phyloP scores from a whole-genome alignment of 1,140 invertebrate genomes.

The Stegodyphus dumicola region DNA sequence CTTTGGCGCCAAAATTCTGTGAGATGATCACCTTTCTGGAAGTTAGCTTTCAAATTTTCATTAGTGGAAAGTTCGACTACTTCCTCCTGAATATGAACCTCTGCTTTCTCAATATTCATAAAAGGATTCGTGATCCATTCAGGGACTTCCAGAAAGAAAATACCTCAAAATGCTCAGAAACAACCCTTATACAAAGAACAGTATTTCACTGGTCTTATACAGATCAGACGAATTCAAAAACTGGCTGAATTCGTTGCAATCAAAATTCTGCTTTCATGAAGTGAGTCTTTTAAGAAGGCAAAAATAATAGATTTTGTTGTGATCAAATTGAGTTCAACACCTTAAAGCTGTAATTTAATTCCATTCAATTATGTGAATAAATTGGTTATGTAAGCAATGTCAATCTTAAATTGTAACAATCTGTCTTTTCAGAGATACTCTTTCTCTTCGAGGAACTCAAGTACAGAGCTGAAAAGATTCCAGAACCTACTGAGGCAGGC shows the following conservation, averaged over 20 bases:
- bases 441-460: slow-evolving; percentile 15
- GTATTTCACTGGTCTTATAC: neutral
- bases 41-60: too few relatives aligned
- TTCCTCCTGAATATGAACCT: too few relatives aligned
- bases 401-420: slow-evolving; percentile 2
- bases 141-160: neutral
- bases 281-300: neutral
- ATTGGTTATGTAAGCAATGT: slow-evolving; percentile 12
- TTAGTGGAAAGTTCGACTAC: too few relatives aligned
- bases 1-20: too few relatives aligned
- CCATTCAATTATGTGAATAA: slow-evolving; percentile 17
- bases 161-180: neutral
- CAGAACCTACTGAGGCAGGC: too few relatives aligned
- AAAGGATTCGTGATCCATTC: neutral
- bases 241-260: neutral
- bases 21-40: too few relatives aligned
- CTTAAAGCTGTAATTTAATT: slow-evolving; percentile 14
- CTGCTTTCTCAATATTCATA: too few relatives aligned
- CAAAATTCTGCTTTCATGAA: neutral
- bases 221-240: neutral
- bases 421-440: slow-evolving; percentile 11
- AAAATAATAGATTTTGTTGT: neutral
- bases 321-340: neutral
- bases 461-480: neutral
- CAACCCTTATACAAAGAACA: neutral